Base-by-base conservation (phyloP, 2,113 vertebrate genomes). In the Ivindomyrus marchei region DNA sequence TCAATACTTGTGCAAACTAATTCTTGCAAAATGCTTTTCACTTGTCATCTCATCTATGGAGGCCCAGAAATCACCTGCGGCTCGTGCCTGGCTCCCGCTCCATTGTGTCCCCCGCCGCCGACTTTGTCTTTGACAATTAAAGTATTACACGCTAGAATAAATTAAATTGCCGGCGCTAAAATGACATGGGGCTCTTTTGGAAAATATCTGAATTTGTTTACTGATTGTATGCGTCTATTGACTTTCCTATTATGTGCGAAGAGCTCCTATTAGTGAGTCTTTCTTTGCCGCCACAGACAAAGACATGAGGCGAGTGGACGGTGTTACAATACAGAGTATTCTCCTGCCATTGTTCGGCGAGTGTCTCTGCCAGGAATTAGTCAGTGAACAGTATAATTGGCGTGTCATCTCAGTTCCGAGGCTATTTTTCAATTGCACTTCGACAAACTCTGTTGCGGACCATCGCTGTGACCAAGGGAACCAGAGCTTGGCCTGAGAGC, bases 91-190 rank as follows among this genome's bases (percentile, higher is more conserved):
- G 94, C 96, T 96, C 94, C 95, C 94, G 92, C 96, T 96, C 96
- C 96, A 97, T 97, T 97, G 95, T 97, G 95, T 96, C 96, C 96
- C 62, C 96, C 97, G 96, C 97, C 97, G 97, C 95, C 94, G 95
- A 97, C 97, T 97, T 98, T 98, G 96, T 99, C 97, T 98, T 97
- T 95, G 95, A 97, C 96, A 97, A 97, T 98, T 97, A 97, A 97
- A 97, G 96, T 97, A 96, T 98, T 98, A 97, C 96, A 98, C 93
- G 96, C 97, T 97, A 97, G 97, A 98, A 97, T 97, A 98, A 98
- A 97, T 97, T 96, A 97, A 97, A 97, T 97, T 97, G 96, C 95
- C 95, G 92, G 94, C 93, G 93, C 95, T 97, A 97, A 97, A 97
- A 96, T 95, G 96, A 96, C 95, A 96, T 95, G 95, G 94, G 95